phyloP scores from a whole-genome alignment of 1,140 invertebrate genomes.

The Hylyphantes graminicola region DNA sequence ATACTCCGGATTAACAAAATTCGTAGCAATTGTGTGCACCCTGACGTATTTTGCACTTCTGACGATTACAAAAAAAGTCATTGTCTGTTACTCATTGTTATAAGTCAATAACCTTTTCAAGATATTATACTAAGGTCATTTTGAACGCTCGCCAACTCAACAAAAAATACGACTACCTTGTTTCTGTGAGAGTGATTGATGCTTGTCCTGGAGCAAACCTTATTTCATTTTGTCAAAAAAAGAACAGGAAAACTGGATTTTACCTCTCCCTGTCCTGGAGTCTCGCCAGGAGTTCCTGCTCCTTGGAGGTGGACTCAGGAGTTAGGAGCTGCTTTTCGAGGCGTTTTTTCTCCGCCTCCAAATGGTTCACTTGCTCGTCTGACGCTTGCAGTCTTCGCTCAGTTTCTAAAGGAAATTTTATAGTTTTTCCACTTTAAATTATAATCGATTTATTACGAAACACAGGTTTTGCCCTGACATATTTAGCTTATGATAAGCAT shows the following conservation, averaged over 20 bases:
- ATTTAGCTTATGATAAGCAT: not conserved
- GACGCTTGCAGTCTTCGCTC: conserved; percentile 12
- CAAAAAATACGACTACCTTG: too few relatives aligned
- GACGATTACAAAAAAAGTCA: too few relatives aligned
- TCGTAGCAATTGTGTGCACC: too few relatives aligned
- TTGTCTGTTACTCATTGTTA: too few relatives aligned
- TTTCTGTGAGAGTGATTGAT: too few relatives aligned
- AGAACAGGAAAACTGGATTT: not conserved
- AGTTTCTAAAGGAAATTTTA: not conserved
- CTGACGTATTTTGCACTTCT: too few relatives aligned
- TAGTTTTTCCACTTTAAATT: not conserved
- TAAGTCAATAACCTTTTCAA: too few relatives aligned
- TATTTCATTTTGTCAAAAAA: too few relatives aligned
- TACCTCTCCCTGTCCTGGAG: conserved; percentile 39
- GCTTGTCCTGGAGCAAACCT: too few relatives aligned
- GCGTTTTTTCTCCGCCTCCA: conserved; percentile 29
- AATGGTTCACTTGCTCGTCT: not conserved
- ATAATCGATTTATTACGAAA: not conserved
- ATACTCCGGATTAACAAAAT: too few relatives aligned
- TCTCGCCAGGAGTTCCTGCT: conserved; percentile 22
- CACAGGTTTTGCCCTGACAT: not conserved
- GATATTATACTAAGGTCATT: too few relatives aligned
- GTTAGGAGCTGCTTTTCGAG: conserved; percentile 31
- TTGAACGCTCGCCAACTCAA: too few relatives aligned
- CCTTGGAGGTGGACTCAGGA: conserved; percentile 35